Percentiles rank a stretch among this genome's conserved stretches.
phyloP scores from a whole-genome alignment of 2,113 vertebrate species.

The Trichomycterus rosablanca region DNA sequence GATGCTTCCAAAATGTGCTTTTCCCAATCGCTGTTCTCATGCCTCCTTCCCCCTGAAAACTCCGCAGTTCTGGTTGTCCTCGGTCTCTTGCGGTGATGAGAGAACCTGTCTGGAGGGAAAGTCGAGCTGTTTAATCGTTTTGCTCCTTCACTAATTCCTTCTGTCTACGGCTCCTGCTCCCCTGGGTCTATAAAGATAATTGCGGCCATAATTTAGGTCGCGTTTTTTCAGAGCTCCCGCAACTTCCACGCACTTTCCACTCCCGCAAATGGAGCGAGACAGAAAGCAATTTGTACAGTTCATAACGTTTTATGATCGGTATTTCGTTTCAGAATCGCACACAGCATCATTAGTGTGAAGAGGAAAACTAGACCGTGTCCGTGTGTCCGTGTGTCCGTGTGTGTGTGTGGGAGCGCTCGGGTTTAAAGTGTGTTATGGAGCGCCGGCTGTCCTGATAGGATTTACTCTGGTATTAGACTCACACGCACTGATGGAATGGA shows the following conservation, averaged over 20 bases:
- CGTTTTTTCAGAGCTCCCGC: constrained; percentile 35
- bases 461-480: constrained; percentile 51
- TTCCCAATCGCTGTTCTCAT: constrained; percentile 14
- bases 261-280: constrained; percentile 4
- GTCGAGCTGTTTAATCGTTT: constrained; percentile 48
- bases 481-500: constrained; percentile 47
- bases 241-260: constrained; percentile 34
- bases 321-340: background rate
- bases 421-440: constrained; percentile 27
- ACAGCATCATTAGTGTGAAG: background rate
- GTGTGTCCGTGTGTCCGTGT: too few species aligned
- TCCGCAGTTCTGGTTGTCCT: constrained; percentile 19
- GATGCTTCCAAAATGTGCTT: constrained; percentile 29
- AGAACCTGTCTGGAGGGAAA: constrained; percentile 44
- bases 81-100: constrained; percentile 6
- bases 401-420: background rate
- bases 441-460: constrained; percentile 53
- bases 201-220: constrained; percentile 63
- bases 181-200: constrained; percentile 57
- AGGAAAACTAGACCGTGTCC: background rate
- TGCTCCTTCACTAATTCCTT: constrained; percentile 55
- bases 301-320: background rate
- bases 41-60: background rate
- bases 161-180: constrained; percentile 41
- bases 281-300: constrained; percentile 10